phyloP scores from a whole-genome alignment of 1,140 invertebrate species.

The Prorops nasuta region DNA sequence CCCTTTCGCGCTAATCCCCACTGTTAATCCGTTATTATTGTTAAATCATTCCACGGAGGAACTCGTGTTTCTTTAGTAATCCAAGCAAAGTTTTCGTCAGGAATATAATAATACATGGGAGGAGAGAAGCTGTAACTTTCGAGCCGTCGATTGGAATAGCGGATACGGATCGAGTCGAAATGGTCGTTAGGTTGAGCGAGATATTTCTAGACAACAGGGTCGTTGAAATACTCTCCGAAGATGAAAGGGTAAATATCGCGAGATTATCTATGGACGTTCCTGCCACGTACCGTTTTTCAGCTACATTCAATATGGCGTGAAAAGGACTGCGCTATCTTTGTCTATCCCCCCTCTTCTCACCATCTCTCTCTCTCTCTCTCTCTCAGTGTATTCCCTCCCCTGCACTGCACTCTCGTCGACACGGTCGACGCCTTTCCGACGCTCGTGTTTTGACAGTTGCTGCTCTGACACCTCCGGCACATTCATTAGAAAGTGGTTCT shows the following conservation, averaged over 20 bases:
- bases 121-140: too few species aligned
- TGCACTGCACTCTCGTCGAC: constrained; percentile 16
- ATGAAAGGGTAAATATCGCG: constrained; percentile 40
- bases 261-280: constrained; percentile 49
- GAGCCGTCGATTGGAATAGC: too few species aligned
- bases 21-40: too few species aligned
- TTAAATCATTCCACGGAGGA: too few species aligned
- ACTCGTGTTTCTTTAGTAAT: too few species aligned
- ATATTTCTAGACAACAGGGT: too few species aligned
- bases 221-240: background rate
- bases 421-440: constrained; percentile 24
- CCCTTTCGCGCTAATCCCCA: background rate
- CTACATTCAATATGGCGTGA: constrained; percentile 40
- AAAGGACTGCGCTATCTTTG: constrained; percentile 30
- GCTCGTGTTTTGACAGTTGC: constrained; percentile 58
- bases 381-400: constrained; percentile 8
- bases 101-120: too few species aligned
- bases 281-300: constrained; percentile 36
- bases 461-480: constrained; percentile 55
- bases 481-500: constrained; percentile 56
- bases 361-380: constrained; percentile 12
- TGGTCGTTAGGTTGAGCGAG: background rate
- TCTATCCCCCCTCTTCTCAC: too few species aligned
- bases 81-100: too few species aligned
- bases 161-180: background rate